Percentiles rank a stretch among this genome's conserved stretches.
phyloP scores from a whole-genome alignment of 2,888 invertebrate species.

The Danaus chrysippus region DNA sequence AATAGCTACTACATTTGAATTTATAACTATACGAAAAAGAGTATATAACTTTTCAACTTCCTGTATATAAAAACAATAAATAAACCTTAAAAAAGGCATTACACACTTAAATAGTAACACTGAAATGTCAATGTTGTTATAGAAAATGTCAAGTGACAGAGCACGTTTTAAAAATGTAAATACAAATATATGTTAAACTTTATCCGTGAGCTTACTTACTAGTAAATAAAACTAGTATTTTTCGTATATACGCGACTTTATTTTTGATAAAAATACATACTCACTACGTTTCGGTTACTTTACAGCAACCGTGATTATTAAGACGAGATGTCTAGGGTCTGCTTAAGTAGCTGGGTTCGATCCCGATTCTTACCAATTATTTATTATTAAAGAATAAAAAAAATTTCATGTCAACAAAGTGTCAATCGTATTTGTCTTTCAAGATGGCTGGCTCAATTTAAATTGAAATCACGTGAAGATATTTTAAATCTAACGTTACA shows the following conservation, averaged over 20 bases:
- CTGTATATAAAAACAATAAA: not conserved
- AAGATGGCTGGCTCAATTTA: not conserved
- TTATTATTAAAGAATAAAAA: too few species aligned
- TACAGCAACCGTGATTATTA: too few species aligned
- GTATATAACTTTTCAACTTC: not conserved
- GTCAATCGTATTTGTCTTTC: not conserved
- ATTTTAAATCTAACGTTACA: not conserved
- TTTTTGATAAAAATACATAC: too few species aligned
- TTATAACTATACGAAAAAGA: not conserved
- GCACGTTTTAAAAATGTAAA: not conserved
- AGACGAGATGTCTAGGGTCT: too few species aligned
- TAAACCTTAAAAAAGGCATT: not conserved
- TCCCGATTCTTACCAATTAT: too few species aligned
- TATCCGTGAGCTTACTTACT: not conserved
- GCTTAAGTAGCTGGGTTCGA: too few species aligned
- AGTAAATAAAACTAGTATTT: too few species aligned
- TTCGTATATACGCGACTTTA: too few species aligned
- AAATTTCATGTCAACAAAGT: not conserved
- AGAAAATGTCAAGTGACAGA: constrained; percentile 16
- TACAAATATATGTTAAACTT: not conserved
- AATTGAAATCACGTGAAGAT: not conserved
- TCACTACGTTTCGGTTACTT: too few species aligned
- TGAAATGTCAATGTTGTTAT: constrained; percentile 18
- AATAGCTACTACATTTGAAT: too few species aligned
- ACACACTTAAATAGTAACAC: constrained; percentile 10